phyloP scores from a whole-genome alignment of 2,888 invertebrate species.

The Cyrtodaria siliqua region DNA sequence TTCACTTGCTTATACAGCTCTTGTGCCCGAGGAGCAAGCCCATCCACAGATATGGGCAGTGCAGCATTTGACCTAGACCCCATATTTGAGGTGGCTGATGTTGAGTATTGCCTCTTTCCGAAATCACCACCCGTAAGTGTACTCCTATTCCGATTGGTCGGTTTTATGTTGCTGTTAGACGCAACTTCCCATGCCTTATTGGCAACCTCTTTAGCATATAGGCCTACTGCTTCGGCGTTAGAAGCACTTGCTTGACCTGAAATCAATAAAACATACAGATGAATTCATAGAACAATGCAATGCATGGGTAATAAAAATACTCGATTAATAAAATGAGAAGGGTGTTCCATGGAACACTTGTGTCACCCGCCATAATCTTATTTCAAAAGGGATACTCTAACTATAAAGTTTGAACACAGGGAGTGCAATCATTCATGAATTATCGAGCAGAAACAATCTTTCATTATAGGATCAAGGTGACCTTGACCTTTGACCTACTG shows the following conservation, averaged over 20 bases:
- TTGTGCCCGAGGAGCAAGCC: constrained; percentile 83
- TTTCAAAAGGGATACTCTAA: too few species aligned
- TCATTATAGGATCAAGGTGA: too few species aligned
- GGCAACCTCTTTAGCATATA: constrained; percentile 74
- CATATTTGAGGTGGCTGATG: constrained; percentile 51
- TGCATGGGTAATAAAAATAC: too few species aligned
- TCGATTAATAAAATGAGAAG: too few species aligned
- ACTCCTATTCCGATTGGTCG: constrained; percentile 52
- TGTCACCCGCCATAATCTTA: too few species aligned
- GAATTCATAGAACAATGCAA: too few species aligned
- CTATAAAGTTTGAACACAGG: too few species aligned
- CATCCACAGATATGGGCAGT: constrained; percentile 83
- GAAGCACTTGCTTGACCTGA: constrained; percentile 83
- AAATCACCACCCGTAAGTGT: constrained; percentile 12
- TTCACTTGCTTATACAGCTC: constrained; percentile 83
- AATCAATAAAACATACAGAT: neutral
- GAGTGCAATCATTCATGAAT: too few species aligned
- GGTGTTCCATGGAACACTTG: too few species aligned
- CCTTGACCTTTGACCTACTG: too few species aligned
- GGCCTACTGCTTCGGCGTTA: constrained; percentile 74
- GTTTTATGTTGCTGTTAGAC: constrained; percentile 63
- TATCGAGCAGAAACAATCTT: too few species aligned
- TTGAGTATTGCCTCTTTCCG: constrained; percentile 62
- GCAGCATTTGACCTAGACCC: neutral
- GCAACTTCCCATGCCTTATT: constrained; percentile 79